phyloP scores from a whole-genome alignment of 1,140 invertebrate species.

The Vanessa atalanta region DNA sequence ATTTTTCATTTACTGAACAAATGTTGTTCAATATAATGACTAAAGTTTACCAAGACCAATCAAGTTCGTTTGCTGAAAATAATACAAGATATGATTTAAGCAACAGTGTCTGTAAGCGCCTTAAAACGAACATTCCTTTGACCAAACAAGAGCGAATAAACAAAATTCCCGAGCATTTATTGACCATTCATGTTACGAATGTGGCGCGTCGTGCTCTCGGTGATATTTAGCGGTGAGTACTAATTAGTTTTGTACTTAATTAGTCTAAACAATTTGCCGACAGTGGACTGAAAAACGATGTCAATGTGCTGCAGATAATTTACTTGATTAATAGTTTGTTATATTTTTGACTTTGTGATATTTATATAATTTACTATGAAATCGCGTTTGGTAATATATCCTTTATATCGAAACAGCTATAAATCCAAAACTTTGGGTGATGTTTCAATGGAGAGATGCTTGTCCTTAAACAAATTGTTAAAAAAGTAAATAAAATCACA shows the following conservation, averaged over 20 bases:
- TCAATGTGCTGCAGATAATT: background rate
- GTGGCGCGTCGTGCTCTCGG: constrained; percentile 17
- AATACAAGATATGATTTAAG: background rate
- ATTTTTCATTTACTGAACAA: no score
- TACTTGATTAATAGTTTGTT: background rate
- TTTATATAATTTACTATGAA: no score
- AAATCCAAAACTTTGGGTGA: no score
- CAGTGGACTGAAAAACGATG: constrained; percentile 1
- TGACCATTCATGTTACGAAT: constrained; percentile 25
- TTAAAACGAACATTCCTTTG: constrained; percentile 13
- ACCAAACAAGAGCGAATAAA: constrained; percentile 18
- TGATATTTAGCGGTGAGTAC: constrained; percentile 24
- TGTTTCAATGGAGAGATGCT: no score
- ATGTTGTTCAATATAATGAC: no score
- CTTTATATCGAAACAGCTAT: no score
- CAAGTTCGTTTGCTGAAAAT: no score
- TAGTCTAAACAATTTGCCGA: constrained; percentile 3
- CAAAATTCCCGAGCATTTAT: constrained; percentile 17
- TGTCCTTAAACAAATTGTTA: no score
- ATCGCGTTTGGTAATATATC: no score
- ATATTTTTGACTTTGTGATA: no score
- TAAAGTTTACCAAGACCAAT: no score
- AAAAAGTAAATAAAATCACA: no score
- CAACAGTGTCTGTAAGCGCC: background rate
- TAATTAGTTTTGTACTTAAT: constrained; percentile 32